A percentile compares a stretch with the other conserved stretches of the same genome.
phyloP scores from a whole-genome alignment of 2,113 vertebrate species.

The Panthera tigris region DNA sequence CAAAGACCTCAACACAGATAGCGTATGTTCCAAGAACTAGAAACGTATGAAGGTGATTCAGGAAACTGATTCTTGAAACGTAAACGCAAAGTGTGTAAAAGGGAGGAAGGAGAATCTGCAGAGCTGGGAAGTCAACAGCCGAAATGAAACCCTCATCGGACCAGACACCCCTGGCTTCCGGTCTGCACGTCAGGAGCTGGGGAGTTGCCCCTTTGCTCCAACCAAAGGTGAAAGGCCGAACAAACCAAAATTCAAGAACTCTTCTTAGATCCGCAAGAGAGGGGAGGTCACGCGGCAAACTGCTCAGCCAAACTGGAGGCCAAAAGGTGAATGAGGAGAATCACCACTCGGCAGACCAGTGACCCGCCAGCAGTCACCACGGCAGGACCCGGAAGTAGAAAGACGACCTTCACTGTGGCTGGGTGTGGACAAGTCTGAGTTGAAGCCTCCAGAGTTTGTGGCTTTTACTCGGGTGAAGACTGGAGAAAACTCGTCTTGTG shows the following conservation, averaged over 20 bases:
- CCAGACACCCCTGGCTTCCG: neutral
- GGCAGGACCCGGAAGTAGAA: rapidly evolving
- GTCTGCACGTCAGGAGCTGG: neutral
- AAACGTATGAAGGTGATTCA: neutral
- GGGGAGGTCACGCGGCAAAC: neutral
- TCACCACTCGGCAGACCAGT: rapidly evolving
- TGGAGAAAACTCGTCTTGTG: too few relatives aligned
- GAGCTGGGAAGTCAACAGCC: neutral
- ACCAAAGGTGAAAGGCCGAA: neutral
- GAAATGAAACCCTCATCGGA: neutral
- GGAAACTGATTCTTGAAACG: neutral
- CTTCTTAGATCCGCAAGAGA: neutral
- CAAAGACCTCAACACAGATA: neutral
- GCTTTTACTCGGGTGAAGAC: neutral
- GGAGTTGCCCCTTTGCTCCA: neutral
- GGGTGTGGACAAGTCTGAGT: neutral
- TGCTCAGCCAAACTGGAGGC: neutral
- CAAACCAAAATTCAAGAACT: neutral
- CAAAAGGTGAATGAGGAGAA: rapidly evolving
- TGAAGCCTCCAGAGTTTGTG: neutral
- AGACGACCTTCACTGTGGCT: neutral
- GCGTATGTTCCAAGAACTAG: neutral
- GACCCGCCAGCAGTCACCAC: neutral
- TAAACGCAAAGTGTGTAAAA: neutral
- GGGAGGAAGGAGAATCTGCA: neutral